Percentiles rank a stretch among this genome's conserved stretches.
phyloP scores from a whole-genome alignment of 2,113 vertebrate genomes.

The Hippopotamus amphibius region DNA sequence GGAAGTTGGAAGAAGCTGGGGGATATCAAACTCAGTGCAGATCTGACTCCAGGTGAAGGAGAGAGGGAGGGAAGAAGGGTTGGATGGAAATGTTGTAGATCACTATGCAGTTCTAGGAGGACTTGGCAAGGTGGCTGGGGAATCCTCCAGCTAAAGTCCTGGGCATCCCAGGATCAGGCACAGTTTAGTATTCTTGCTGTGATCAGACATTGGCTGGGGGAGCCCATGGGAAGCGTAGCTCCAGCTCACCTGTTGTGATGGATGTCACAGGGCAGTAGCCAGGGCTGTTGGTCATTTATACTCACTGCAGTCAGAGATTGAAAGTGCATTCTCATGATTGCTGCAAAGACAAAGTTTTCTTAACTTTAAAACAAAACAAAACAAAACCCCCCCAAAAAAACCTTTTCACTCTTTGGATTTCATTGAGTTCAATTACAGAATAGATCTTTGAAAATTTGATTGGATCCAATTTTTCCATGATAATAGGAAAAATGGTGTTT shows the following conservation, averaged over 20 bases:
- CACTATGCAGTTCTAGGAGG: background rate
- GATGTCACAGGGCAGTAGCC: background rate
- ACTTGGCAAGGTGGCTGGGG: background rate
- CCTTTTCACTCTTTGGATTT: background rate
- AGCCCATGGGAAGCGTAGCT: background rate
- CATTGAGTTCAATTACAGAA: background rate
- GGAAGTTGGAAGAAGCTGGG: background rate
- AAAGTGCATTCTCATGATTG: background rate
- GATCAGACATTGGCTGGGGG: background rate
- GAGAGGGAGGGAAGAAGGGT: background rate
- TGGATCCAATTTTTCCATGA: background rate
- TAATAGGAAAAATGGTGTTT: background rate
- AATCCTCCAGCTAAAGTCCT: background rate
- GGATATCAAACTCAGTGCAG: background rate
- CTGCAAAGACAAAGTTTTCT: background rate
- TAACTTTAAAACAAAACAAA: background rate
- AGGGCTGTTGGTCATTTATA: background rate
- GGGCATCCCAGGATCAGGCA: fast-evolving
- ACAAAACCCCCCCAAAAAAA: background rate
- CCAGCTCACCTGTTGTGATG: background rate
- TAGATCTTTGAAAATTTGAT: constrained; percentile 27
- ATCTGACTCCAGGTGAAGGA: background rate
- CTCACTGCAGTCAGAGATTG: background rate
- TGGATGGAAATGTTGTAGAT: background rate
- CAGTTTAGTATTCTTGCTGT: background rate